Evolutionary conservation across 2,113 vertebrate species (phyloP), one percentile per base, ranked within the genome.

Genomic region (Atherinomorus stipes): DNA sequence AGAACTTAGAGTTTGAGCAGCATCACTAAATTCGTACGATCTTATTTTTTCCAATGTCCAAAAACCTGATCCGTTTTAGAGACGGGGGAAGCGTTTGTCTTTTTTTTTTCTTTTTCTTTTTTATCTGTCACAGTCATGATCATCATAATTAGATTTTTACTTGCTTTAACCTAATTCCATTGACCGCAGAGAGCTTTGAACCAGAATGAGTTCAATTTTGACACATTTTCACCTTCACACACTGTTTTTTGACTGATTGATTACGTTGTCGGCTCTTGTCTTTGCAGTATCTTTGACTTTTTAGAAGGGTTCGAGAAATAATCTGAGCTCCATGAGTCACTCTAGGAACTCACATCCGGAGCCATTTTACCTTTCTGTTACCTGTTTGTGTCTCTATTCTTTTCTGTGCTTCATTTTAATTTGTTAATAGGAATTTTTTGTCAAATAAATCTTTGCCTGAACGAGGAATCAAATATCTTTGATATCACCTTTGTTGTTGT

Each of bases 401-500:
- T 44, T 18, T 7, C 31, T 34, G 31, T 34, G 31, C 9, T 34
- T 34, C 9, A 34, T 34, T 34, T 1, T 34, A 34, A 34, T 34
- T 34, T 34, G 4, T 9, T 9, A 7, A 34, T 34, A 8, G 4
- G 5, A 34, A 34, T 1, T 34, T n/a, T 34, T 1, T 53, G 49
- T 15, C 4, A 37, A 58, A 65, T 60, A 65, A 50, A 42, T 49
- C 18, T 40, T 21, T 22, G n/a, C 38, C 60, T 74, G 50, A 22
- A 42, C 44, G 65, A 28, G 21, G 28, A 58, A 44, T 63, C 49
- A 58, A 57, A 56, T 21, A 73, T 21, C 49, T 80, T 37, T 66
- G 45, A 78, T 54, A 44, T 70, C 18, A 81, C 70, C 71, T 80
- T 28, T 25, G 71, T 59, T 22, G 38, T 23, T 28, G 7, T 56